phyloP scores from a whole-genome alignment of 2,888 invertebrate species.

The Drosophila tanythrix region DNA sequence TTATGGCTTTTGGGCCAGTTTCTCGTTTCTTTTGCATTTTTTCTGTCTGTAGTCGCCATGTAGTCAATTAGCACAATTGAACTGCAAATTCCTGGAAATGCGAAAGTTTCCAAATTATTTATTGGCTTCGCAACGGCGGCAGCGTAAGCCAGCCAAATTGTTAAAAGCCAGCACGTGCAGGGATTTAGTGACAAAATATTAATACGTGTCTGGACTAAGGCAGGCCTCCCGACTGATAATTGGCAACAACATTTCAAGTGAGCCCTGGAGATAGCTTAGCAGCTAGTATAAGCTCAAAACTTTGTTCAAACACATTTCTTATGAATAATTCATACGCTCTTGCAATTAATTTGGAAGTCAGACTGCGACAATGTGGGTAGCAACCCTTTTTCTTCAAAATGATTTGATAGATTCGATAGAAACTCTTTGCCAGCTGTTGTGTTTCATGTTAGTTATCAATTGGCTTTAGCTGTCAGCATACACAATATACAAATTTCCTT shows the following conservation, averaged over 20 bases:
- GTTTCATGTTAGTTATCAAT: conserved; percentile 36
- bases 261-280: not conserved
- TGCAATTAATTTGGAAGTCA: conserved; percentile 9
- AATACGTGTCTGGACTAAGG: conserved; percentile 24
- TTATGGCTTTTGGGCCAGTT: conserved; percentile 26
- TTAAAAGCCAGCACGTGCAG: conserved; percentile 65
- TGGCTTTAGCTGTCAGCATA: conserved; percentile 22
- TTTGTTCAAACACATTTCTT: conserved; percentile 1
- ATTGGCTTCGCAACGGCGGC: conserved; percentile 30
- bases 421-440: conserved; percentile 13
- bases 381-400: conserved; percentile 5
- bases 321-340: conserved; percentile 5
- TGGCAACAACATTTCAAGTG: not conserved
- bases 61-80: conserved; percentile 78
- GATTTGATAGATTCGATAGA: conserved; percentile 39
- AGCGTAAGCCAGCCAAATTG: conserved; percentile 33
- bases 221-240: not conserved
- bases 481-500: conserved; percentile 20
- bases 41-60: conserved; percentile 23
- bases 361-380: not conserved
- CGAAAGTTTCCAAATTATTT: conserved; percentile 62
- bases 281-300: not conserved
- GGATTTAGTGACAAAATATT: conserved; percentile 42
- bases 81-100: conserved; percentile 58
- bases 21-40: not conserved